Percentiles rank a stretch among this genome's conserved stretches.
phyloP scores from a whole-genome alignment of 1,140 invertebrate genomes.

The Diorhabda carinulata region DNA sequence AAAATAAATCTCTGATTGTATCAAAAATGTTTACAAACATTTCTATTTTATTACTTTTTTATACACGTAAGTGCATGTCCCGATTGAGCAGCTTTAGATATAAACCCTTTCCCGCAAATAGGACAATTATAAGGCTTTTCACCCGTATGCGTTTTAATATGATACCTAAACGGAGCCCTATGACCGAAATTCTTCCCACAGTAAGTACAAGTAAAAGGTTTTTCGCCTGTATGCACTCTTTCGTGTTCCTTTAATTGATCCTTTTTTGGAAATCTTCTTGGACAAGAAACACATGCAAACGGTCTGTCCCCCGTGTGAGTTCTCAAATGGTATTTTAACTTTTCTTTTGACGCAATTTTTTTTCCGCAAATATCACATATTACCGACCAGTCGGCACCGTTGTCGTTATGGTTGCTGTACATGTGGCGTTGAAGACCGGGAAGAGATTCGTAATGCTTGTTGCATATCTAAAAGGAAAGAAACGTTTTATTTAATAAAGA shows the following conservation, averaged over 20 bases:
- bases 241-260: constrained; percentile 61
- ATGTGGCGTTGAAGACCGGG: constrained; percentile 40
- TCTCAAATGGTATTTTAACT: constrained; percentile 64
- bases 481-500: no score
- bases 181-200: constrained; percentile 79
- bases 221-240: constrained; percentile 62
- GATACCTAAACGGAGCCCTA: constrained; percentile 61
- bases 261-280: constrained; percentile 48
- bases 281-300: constrained; percentile 56
- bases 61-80: constrained; percentile 56
- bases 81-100: constrained; percentile 59
- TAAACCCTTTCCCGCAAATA: constrained; percentile 64
- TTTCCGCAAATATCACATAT: constrained; percentile 63
- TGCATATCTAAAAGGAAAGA: constrained; percentile 27
- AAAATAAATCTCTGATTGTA: background rate
- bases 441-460: constrained; percentile 39
- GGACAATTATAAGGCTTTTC: constrained; percentile 71
- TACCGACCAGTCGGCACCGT: constrained; percentile 42
- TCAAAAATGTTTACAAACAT: background rate
- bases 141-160: constrained; percentile 60
- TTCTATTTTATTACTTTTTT: constrained; percentile 4
- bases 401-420: constrained; percentile 37
- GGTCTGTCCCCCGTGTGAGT: constrained; percentile 72
- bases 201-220: constrained; percentile 61
- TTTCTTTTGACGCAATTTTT: constrained; percentile 59